Evolutionary conservation across 2,888 invertebrate species (phyloP).

Genomic region (Epinotia demarniana): DNA sequence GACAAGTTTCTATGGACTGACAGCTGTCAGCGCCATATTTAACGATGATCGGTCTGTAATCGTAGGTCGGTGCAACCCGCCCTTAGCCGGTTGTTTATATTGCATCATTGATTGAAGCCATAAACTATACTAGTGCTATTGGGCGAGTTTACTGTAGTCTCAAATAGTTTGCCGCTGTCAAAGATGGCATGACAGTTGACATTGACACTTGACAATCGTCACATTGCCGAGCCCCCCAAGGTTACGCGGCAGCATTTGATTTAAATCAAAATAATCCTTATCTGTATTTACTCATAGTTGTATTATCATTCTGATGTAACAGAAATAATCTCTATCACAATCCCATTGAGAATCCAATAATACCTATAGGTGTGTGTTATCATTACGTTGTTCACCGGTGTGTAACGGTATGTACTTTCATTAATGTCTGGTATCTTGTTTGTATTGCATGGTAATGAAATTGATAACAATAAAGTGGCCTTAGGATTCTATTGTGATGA

Average conservation of each 20-base stretch:
- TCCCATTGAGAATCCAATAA: slow-evolving; percentile 15
- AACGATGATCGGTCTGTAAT: too few species aligned
- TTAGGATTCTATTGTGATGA: not conserved
- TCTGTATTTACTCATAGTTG: slow-evolving; percentile 51
- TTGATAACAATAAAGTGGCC: slow-evolving; percentile 30
- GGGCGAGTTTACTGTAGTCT: slow-evolving; percentile 8
- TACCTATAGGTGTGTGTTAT: slow-evolving; percentile 32
- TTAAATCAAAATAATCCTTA: slow-evolving; percentile 52
- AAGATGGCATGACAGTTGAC: slow-evolving; percentile 39
- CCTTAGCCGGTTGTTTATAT: too few species aligned
- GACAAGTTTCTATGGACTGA: too few species aligned
- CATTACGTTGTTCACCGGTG: slow-evolving; percentile 29
- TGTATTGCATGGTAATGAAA: slow-evolving; percentile 27
- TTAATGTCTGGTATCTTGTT: slow-evolving; percentile 13
- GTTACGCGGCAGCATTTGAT: slow-evolving; percentile 43
- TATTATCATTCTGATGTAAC: slow-evolving; percentile 60
- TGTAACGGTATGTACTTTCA: slow-evolving; percentile 36
- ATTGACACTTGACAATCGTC: slow-evolving; percentile 15
- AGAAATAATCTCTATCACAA: slow-evolving; percentile 34
- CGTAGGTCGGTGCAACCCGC: too few species aligned
- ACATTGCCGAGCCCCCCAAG: slow-evolving; percentile 43
- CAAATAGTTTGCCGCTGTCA: slow-evolving; percentile 46
- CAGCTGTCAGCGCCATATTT: too few species aligned
- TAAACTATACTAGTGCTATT: not conserved
- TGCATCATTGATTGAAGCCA: too few species aligned